A percentile compares a stretch with the other conserved stretches of the same genome.
Conservation (phyloP, 2,797 vertebrate genomes). For the Rhabdophis nuchalis region DNA sequence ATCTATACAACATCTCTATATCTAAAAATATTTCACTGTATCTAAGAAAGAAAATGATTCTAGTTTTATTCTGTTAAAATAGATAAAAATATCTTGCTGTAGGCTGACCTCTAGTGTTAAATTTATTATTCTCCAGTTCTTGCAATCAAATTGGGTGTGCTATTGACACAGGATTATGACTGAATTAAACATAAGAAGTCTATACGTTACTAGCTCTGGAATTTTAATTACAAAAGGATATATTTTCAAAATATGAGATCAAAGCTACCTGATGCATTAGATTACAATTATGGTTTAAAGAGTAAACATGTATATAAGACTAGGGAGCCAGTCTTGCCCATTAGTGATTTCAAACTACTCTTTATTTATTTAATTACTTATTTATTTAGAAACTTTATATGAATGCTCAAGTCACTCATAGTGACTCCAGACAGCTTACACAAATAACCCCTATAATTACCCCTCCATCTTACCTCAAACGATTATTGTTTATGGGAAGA, state of each 20-base stretch:
- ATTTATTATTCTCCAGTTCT: neutral
- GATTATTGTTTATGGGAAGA: neutral
- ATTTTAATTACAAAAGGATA: neutral
- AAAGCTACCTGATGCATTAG: neutral
- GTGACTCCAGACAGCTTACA: neutral
- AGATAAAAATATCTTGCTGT: neutral
- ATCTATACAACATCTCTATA: too few species aligned
- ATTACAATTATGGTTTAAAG: neutral
- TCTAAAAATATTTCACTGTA: neutral
- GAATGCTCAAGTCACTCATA: neutral
- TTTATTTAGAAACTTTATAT: neutral
- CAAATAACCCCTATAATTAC: neutral
- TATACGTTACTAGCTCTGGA: neutral
- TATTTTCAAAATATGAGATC: neutral
- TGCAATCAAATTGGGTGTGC: neutral
- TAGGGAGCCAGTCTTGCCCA: neutral
- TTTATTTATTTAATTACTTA: neutral
- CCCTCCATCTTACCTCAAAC: neutral
- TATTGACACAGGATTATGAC: neutral
- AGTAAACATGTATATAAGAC: neutral
- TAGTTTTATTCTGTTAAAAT: neutral
- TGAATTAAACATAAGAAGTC: neutral
- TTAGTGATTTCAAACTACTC: neutral
- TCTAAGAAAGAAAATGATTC: neutral
- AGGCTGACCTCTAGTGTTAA: neutral